Base-by-base conservation (phyloP, 2,797 vertebrate species). In the Channa striata region DNA sequence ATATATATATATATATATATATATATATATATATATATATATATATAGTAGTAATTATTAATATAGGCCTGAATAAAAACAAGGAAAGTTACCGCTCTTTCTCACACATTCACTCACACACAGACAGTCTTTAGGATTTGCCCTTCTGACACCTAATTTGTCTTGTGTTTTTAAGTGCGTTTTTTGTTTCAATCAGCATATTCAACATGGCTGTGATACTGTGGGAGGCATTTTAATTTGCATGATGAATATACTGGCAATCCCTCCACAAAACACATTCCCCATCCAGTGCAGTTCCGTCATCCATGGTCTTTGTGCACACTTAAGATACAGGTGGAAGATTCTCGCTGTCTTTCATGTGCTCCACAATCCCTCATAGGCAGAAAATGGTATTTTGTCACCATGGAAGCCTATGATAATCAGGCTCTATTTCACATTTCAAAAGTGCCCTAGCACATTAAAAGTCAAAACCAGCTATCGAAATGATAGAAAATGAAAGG, bases 171-270 rank as follows among this genome's bases (percentile, higher is more conserved):
- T 49, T 20, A 50, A 1, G 1, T 21, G 50, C 17, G 25, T 53
- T 17, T 59, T 73, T 50, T 54, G n/a, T 54, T 42, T 25, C 20
- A 66, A 60, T 72, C 46, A 46, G 14, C n/a, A n/a, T n/a, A n/a
- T n/a, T n/a, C n/a, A n/a, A n/a, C n/a, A 44, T 23, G 42, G 19
- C 40, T 53, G 8, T 42, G 11, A 21, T 50, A 8, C 40, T 8
- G 16, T 46, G 11, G 54, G 30, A 73, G 8, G 13, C 20, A 56
- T 62, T 74, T 65, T 44, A 71, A 74, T 81, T 36, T 72, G 48
- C 42, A 46, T 50, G 48, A 73, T 73, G 47, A 58, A 67, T 79
- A 64, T 72, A 76, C 42, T 60, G 51, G 65, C 56, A 82, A 56
- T 37, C 21, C 8, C 36, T 52, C 6, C 12, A 47, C 51, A 66